A percentile compares a stretch with the other conserved stretches of the same genome.
Evolutionary conservation across 2,113 vertebrate genomes (phyloP).

Genomic region (Pollachius pollachius): DNA sequence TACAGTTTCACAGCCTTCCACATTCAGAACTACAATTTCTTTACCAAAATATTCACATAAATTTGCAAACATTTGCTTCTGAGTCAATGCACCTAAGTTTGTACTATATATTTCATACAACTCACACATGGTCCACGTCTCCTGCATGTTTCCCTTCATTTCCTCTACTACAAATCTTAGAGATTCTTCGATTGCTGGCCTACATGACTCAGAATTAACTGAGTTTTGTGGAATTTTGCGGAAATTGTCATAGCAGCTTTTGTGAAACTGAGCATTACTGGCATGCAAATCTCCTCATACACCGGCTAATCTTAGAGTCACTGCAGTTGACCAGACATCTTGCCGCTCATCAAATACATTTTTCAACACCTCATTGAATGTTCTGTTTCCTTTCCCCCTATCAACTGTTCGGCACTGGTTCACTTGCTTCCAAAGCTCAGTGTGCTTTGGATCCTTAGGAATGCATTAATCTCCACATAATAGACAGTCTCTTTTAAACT

Average conservation of each 20-base stretch:
- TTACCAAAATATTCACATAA: too few species aligned
- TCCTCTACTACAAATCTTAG: too few species aligned
- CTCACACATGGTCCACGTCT: too few species aligned
- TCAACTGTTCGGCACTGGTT: neutral
- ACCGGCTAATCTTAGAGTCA: neutral
- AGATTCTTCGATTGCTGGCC: too few species aligned
- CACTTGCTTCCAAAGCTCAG: neutral
- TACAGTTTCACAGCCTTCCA: too few species aligned
- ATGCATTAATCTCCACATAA: neutral
- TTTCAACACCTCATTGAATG: neutral
- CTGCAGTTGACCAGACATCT: neutral
- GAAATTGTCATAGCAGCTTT: neutral
- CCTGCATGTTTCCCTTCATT: too few species aligned
- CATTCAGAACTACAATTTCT: too few species aligned
- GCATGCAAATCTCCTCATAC: neutral
- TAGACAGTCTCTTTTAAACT: neutral
- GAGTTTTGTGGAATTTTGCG: too few species aligned
- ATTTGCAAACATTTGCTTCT: too few species aligned
- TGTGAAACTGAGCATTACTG: neutral
- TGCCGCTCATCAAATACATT: slow-evolving; percentile 4
- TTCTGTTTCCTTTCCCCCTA: slow-evolving; percentile 1
- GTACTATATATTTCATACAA: too few species aligned
- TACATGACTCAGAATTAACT: too few species aligned
- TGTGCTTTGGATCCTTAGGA: neutral
- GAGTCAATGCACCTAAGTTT: too few species aligned